Base-by-base conservation (phyloP, 2,888 invertebrate genomes). In the Thereva nobilitata region DNA sequence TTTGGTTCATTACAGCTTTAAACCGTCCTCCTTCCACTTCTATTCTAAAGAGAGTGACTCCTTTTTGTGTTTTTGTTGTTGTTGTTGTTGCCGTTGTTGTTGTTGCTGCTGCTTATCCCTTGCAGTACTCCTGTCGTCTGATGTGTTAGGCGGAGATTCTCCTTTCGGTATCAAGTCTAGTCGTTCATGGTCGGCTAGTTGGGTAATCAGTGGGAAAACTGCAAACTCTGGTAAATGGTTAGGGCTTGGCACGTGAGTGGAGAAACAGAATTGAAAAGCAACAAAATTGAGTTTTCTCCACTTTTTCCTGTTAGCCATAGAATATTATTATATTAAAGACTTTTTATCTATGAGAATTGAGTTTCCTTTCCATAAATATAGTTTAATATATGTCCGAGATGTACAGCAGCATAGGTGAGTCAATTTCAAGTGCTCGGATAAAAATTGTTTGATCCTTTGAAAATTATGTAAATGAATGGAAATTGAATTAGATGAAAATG, bases 171-270 rank as follows among this genome's bases (percentile, higher is more conserved):
- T 57, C 56, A 64, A 57, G 57, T 67, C 64, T 50, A 67, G 64
- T 67, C 57, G 52, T 67, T 67, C 64, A 67, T 67, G 67, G 54
- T 67, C 64, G 52, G 64, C 67, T 57, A 56, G 40, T 57, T 50
- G 67, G 64, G 67, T 67, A 64, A 67, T 67, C 67, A 67, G 67
- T 45, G 64, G 67, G 64, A 67, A 67, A 67, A 64, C 67, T 67
- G 67, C 56, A 57, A 67, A 64, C 67, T 35, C 23, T 52, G 50
- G 52, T 52, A 41, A 40, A 23, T 23, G 23, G 23, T 23, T 49
- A 50, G 63, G 34, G 38, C 41, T n/a, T 42, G 50, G 63, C 34
- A n/a, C 50, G 34, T 10, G 5, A 7, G n/a, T 42, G 34, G 41
- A 10, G 10, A 38, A 49, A 12, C 37, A 47, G 49, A 38, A 35